A percentile compares a stretch with the other conserved stretches of the same genome.
These are phyloP conservation scores for Tylochromis polylepis DNA, from an alignment of 2,113 vertebrate species.

Conservation along the genomic window DNA sequence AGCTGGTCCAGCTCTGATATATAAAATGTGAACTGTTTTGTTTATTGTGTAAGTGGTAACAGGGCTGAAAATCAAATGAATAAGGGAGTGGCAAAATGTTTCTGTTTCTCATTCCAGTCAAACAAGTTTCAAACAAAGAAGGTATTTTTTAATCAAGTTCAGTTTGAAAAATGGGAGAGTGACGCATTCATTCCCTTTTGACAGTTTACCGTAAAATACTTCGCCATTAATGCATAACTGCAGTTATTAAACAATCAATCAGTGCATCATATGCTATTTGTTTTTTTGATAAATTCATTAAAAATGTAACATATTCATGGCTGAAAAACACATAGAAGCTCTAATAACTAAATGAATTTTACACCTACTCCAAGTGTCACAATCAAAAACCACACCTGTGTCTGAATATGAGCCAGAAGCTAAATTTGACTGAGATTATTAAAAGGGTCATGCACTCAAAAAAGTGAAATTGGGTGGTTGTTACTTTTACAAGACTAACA, in stretches of 20 bases:
- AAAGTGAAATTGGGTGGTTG: not conserved
- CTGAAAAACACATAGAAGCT: too few species aligned
- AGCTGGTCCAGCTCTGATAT: fast-evolving
- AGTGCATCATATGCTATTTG: fast-evolving
- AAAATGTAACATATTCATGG: too few species aligned
- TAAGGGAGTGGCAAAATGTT: not conserved
- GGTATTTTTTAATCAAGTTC: not conserved
- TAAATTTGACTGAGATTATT: too few species aligned
- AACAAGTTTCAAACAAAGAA: not conserved
- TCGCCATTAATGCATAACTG: not conserved
- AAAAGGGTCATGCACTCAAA: not conserved
- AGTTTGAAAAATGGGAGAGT: not conserved
- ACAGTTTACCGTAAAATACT: not conserved
- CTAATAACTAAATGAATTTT: too few species aligned
- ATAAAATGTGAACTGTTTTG: not conserved
- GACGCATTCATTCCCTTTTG: not conserved
- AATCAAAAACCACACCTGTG: too few species aligned
- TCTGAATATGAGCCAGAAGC: too few species aligned
- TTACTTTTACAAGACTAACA: not conserved
- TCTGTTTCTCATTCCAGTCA: fast-evolving
- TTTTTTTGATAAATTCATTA: too few species aligned
- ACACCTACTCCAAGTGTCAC: too few species aligned
- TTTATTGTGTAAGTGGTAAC: not conserved
- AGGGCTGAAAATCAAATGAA: not conserved
- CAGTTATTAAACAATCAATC: not conserved